These are phyloP conservation scores for Axis porcinus DNA, from an alignment of 2,113 vertebrate genomes.

Conservation along the genomic window DNA sequence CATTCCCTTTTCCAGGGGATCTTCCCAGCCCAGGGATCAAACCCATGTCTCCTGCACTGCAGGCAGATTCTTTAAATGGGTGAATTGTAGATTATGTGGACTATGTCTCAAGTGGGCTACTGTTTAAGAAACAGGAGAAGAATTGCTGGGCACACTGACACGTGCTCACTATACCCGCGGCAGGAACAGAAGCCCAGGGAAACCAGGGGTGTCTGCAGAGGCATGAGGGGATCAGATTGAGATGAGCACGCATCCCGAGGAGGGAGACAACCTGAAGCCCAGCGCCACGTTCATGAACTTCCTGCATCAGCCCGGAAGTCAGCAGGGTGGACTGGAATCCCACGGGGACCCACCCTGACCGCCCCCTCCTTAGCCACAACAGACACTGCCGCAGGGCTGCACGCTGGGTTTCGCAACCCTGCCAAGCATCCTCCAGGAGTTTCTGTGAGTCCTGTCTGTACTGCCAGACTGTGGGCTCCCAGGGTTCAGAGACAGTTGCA, in stretches of 20 bases:
- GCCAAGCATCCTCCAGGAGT: background rate
- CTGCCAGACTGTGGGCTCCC: background rate
- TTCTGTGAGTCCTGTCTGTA: background rate
- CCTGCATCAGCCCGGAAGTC: background rate
- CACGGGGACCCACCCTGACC: background rate
- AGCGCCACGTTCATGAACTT: accelerated
- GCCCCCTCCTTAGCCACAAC: background rate
- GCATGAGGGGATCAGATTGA: background rate
- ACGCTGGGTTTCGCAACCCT: background rate
- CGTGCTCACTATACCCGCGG: accelerated
- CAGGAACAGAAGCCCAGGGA: background rate
- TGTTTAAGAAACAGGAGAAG: background rate
- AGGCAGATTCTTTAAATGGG: background rate
- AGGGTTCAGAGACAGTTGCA: too few species aligned
- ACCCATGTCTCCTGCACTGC: background rate
- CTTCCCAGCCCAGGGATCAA: background rate
- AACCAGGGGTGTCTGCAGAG: background rate
- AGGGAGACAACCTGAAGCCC: background rate
- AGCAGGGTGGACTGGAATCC: background rate
- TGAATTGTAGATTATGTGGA: too few species aligned
- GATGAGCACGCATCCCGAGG: accelerated
- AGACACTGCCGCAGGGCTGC: background rate
- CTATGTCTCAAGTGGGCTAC: too few species aligned
- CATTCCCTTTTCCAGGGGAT: background rate
- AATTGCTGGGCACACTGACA: accelerated